Evolutionary conservation across 2,797 vertebrate genomes (phyloP).

Genomic region (Aeoliscus strigatus): DNA sequence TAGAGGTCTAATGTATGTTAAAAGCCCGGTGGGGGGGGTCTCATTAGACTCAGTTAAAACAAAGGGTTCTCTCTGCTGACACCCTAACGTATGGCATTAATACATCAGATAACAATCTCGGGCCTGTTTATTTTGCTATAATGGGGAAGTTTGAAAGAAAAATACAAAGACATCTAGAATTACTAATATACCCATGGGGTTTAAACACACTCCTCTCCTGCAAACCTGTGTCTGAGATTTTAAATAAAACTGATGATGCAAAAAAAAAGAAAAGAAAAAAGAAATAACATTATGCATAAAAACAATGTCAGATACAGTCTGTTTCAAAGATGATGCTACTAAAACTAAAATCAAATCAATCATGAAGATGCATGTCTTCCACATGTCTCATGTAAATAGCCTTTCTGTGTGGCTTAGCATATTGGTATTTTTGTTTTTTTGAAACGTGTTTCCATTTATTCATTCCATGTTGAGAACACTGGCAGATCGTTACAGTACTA

Average conservation of each 20-base stretch:
- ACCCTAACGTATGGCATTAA: conserved; percentile 25
- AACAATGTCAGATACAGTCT: too few relatives aligned
- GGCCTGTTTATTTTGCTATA: conserved; percentile 1
- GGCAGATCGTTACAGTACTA: conserved; percentile 5
- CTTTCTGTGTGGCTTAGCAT: too few relatives aligned
- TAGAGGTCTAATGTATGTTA: conserved; percentile 45
- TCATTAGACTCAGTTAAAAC: conserved; percentile 42
- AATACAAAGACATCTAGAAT: conserved; percentile 14
- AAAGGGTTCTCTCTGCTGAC: conserved; percentile 39
- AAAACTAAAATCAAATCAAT: too few relatives aligned
- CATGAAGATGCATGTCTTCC: too few relatives aligned
- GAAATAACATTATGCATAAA: too few relatives aligned
- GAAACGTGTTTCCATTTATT: too few relatives aligned
- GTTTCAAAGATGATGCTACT: too few relatives aligned
- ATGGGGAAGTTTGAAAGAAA: conserved; percentile 22
- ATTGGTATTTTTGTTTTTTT: too few relatives aligned
- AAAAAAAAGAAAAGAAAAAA: too few relatives aligned
- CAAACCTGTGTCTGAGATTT: background rate
- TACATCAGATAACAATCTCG: conserved; percentile 21
- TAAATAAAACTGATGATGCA: too few relatives aligned
- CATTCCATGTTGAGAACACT: background rate
- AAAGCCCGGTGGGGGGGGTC: conserved; percentile 35
- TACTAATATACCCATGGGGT: conserved; percentile 8
- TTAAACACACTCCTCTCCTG: background rate
- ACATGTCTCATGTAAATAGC: too few relatives aligned